Base-by-base conservation (phyloP, 2,888 invertebrate genomes). In the Sminthurinus aureus region DNA sequence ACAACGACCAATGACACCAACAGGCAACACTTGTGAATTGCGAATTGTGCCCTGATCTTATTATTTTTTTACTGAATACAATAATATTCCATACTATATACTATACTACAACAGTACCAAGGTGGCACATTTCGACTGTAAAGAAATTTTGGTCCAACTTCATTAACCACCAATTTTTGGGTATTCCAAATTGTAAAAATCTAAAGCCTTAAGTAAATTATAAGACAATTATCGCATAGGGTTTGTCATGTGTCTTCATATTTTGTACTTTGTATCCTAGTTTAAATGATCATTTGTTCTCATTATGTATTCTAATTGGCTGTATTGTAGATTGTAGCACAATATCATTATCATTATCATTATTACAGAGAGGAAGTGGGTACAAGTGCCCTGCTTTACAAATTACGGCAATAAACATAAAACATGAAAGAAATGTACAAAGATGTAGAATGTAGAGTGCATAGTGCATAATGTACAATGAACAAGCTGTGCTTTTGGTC, bases 101-200 rank as follows among this genome's bases (percentile, higher is more conserved):
- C n/a, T n/a, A n/a, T n/a, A n/a, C n/a, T n/a, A n/a, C n/a, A n/a
- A n/a, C n/a, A n/a, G 66, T 66, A 66, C 15, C 66, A 66, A 66
- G 66, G 15, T n/a, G 66, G 15, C 58, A 58, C 58, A 58, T 15
- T 12, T 15, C 9, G 11, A 58, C 58, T 12, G n/a, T n/a, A n/a
- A n/a, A n/a, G n/a, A n/a, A n/a, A n/a, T n/a, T n/a, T n/a, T n/a
- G n/a, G n/a, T n/a, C 15, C 66, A 66, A 66, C 20, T 66, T n/a
- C n/a, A n/a, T n/a, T n/a, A n/a, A n/a, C n/a, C n/a, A n/a, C n/a
- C n/a, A n/a, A n/a, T n/a, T n/a, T n/a, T n/a, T n/a, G n/a, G n/a
- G n/a, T n/a, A n/a, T n/a, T n/a, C n/a, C n/a, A 22, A 71, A 22
- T 71, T 22, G 71, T 24, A 71, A 71, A 22, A 71, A 71, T 71